Base-by-base conservation (phyloP, 2,113 vertebrate genomes). In the Pteronura brasiliensis region DNA sequence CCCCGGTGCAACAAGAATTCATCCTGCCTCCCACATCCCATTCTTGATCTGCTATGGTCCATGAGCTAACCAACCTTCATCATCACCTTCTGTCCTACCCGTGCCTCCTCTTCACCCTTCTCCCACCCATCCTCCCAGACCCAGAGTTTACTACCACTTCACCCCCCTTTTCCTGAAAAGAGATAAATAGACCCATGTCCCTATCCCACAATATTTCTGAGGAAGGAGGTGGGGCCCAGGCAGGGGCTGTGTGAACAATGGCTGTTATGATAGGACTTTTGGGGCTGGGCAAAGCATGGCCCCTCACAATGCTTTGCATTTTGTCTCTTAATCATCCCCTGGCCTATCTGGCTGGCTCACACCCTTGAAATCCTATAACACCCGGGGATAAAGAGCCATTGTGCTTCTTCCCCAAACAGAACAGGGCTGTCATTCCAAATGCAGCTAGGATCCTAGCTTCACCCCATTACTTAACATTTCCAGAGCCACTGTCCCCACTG, bases 251-350 rank as follows among this genome's bases (percentile, higher is more conserved):
- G 39, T 18, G 69, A 57, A 72, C 67, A 89, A 15, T 17, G 74
- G 42, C 15, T 10, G 2, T 63, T n/a, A 8, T 9, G 74, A 29
- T 4, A 1, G 88, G 69, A 11, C 31, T 71, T 63, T 61, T 29
- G 36, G 85, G 47, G 23, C 21, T 18, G 25, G 6, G 12, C 36
- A 17, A 13, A 31, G 84, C 0, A 0, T 44, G 42, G 31, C 3
- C 1, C 0, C 29, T 55, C 72, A 97, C n/a, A 76, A 29, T 80
- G 95, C 20, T n/a, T 79, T 61, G 44, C 14, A 11, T 90, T 93
- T 89, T 96, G 52, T 90, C 47, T 88, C 72, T 94, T 72, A 59
- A 67, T 79, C 86, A 82, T 92, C 79, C 93, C 25, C 81, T 67
- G 88, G 63, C 84, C 93, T 31, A 6, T 94, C 44, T 87, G 59